Base-by-base conservation (phyloP, 30 jellyfish, hydroid and myxozoan species). In the Pelagia noctiluca region DNA sequence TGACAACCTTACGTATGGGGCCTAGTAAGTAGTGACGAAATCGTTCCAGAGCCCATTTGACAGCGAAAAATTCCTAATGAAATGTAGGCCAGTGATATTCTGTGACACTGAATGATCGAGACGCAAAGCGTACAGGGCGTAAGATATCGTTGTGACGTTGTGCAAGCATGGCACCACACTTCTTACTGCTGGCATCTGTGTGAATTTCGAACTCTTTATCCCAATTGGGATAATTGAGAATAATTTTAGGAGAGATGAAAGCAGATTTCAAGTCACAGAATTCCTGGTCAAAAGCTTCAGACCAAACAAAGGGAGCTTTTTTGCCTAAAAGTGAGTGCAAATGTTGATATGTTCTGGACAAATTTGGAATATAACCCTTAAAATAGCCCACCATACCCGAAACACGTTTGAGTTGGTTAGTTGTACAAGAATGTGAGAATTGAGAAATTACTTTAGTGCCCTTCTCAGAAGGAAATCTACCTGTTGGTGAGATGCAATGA, bases 111-210 rank as follows among this genome's bases (percentile, higher is more conserved):
- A 42, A 16, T 16, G 57, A 50, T 4, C 75, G 75, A 1, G 87
- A 75, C 8, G 77, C 57, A 50, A 11, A 75, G 10, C 75, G 87
- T 2, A 75, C 77, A 5, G 76, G 76, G 57, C 77, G 29, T 7
- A 75, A 57, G 1, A 1, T 1, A 30, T 48, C 32, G 21, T 71
- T n/a, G 5, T 34, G 75, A 48, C 3, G 5, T 49, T 71, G 70
- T 42, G 84, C 84, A 23, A 71, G 70, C 84, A 71, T 71, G 21
- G 84, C 84, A 18, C 84, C 84, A 25, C 70, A 71, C 1, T 36
- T 34, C 1, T 1, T 25, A 22, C 13, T 71, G 72, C 84, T 71
- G 37, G 84, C 84, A 38, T 71, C 71, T 8, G 84, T 71, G 47
- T 71, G 84, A 11, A 71, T 47, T 36, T 71, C 71, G 38, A 71